Conservation (phyloP, 2,797 vertebrate species). For the Manis pentadactyla region DNA sequence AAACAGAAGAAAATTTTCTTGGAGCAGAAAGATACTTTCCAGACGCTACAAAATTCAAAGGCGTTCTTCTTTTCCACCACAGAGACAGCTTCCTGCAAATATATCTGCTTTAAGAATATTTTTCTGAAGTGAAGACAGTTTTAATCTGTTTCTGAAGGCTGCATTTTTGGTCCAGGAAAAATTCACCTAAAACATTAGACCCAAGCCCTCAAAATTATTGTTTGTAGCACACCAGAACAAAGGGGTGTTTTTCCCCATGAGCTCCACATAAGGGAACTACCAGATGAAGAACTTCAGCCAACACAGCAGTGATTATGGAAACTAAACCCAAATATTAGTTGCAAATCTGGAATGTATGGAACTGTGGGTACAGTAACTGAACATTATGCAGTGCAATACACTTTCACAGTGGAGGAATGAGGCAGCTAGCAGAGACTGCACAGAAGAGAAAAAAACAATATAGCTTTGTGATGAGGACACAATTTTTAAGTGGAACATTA, state of each 20-base stretch:
- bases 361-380: fast-evolving
- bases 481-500: neutral
- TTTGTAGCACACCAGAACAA: neutral
- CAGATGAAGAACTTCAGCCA: neutral
- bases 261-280: neutral
- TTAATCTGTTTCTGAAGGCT: neutral
- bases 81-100: neutral
- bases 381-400: fast-evolving
- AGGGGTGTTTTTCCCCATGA: neutral
- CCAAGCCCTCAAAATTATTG: neutral
- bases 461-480: no score
- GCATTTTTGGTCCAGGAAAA: neutral
- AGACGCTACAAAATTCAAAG: neutral
- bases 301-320: neutral
- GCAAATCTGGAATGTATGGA: fast-evolving
- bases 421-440: fast-evolving
- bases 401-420: fast-evolving
- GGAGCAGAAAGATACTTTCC: neutral
- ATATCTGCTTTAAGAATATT: neutral
- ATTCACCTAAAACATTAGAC: neutral
- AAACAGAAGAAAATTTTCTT: neutral
- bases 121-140: neutral
- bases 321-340: no score
- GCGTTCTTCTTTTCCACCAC: no score
- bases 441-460: neutral